Evolutionary conservation across 2,888 invertebrate species (phyloP).

Genomic region (Cordylochernes scorpioides): DNA sequence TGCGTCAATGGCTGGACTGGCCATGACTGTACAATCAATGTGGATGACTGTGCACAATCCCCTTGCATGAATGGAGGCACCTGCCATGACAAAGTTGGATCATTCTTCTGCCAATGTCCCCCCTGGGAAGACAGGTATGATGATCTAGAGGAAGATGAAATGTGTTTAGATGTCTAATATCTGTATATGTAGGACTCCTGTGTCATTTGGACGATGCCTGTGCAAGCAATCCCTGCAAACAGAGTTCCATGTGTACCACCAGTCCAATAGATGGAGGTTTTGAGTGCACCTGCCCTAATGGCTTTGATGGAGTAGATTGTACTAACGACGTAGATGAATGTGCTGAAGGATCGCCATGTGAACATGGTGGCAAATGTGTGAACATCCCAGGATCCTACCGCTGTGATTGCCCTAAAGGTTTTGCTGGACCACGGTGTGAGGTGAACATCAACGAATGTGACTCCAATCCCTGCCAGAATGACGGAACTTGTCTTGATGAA

Average conservation of each 20-base stretch:
- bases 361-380: slow-evolving; percentile 84
- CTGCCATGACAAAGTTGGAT: slow-evolving; percentile 78
- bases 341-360: slow-evolving; percentile 78
- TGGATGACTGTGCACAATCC: slow-evolving; percentile 75
- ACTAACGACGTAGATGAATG: slow-evolving; percentile 85
- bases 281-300: slow-evolving; percentile 74
- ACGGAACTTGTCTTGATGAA: slow-evolving; percentile 80
- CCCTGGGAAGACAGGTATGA: slow-evolving; percentile 73
- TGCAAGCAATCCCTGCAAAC: slow-evolving; percentile 76
- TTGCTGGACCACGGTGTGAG: slow-evolving; percentile 63
- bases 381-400: slow-evolving; percentile 85
- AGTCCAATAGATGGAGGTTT: slow-evolving; percentile 82
- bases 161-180: not conserved
- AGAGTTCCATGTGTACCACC: slow-evolving; percentile 82
- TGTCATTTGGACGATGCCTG: slow-evolving; percentile 92
- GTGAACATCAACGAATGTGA: slow-evolving; percentile 89
- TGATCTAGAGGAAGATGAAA: no score
- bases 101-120: slow-evolving; percentile 83
- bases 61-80: slow-evolving; percentile 90
- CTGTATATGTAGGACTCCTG: slow-evolving; percentile 57
- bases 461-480: slow-evolving; percentile 84
- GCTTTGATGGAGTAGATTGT: slow-evolving; percentile 71
- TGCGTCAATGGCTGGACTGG: slow-evolving; percentile 97
- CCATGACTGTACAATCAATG: slow-evolving; percentile 68
- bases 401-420: slow-evolving; percentile 86